phyloP scores from a whole-genome alignment of 2,888 invertebrate genomes.

The Sepiola atlantica region DNA sequence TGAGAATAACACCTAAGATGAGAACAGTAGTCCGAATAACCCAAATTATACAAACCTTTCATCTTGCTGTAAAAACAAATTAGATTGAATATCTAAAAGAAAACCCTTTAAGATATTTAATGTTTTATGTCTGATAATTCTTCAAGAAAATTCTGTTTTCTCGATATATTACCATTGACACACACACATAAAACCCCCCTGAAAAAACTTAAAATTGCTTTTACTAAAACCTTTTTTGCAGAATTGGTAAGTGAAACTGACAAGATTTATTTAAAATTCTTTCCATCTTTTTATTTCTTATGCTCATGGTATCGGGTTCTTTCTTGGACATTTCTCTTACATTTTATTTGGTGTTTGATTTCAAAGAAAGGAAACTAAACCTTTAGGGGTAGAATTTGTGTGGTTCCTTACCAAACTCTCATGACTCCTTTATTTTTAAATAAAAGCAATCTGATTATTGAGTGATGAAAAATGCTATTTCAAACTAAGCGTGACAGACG shows the following conservation, averaged over 20 bases:
- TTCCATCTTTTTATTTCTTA: background rate
- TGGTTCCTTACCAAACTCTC: background rate
- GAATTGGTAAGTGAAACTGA: background rate
- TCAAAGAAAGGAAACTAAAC: background rate
- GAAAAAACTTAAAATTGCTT: background rate
- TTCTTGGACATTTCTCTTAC: background rate
- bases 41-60: too few species aligned
- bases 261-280: background rate
- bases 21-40: too few species aligned
- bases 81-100: too few species aligned
- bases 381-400: background rate
- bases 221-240: background rate
- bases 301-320: background rate
- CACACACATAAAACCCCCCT: too few species aligned
- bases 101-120: background rate
- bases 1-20: too few species aligned
- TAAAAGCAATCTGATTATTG: too few species aligned
- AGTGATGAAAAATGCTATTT: too few species aligned
- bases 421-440: background rate
- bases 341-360: background rate
- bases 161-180: background rate
- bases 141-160: background rate
- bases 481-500: too few species aligned
- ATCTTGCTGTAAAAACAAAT: too few species aligned
- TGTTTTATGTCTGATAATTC: background rate